Evolutionary conservation across 2,888 invertebrate species (phyloP).

Genomic region (Caenorhabditis sp.): DNA sequence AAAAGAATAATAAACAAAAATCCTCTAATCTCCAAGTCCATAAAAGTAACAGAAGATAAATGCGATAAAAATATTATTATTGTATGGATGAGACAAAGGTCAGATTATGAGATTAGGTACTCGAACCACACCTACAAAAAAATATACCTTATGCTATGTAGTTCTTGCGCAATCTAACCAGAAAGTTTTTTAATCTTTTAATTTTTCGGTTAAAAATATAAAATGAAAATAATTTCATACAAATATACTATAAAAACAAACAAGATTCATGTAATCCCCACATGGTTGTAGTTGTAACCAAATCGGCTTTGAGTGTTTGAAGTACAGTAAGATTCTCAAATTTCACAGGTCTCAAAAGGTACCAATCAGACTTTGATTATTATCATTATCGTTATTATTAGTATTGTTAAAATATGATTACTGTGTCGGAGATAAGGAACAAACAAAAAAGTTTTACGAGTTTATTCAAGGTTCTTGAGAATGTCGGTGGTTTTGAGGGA

Average conservation of each 20-base stretch:
- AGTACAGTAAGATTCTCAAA: too few species aligned
- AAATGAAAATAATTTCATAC: too few species aligned
- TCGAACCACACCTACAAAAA: not conserved
- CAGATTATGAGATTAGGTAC: not conserved
- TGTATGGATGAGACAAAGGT: not conserved
- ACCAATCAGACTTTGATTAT: too few species aligned
- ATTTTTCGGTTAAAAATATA: too few species aligned
- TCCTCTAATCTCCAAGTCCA: not conserved
- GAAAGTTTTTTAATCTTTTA: too few species aligned
- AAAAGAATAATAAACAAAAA: not conserved
- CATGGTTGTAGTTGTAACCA: too few species aligned
- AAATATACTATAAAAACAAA: too few species aligned
- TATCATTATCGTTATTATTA: not conserved
- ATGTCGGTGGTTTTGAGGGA: not conserved
- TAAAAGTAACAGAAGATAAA: constrained; percentile 1
- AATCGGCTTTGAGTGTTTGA: too few species aligned
- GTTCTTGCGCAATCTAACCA: too few species aligned
- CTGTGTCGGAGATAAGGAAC: not conserved
- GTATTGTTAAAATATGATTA: not conserved
- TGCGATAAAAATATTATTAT: not conserved
- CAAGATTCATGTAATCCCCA: too few species aligned
- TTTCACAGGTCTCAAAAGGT: too few species aligned
- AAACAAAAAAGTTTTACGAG: not conserved
- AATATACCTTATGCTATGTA: too few species aligned
- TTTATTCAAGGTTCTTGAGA: not conserved